A percentile compares a stretch with the other conserved stretches of the same genome.
Conservation (phyloP, 2,797 vertebrate species). For the Danio tinwini region DNA sequence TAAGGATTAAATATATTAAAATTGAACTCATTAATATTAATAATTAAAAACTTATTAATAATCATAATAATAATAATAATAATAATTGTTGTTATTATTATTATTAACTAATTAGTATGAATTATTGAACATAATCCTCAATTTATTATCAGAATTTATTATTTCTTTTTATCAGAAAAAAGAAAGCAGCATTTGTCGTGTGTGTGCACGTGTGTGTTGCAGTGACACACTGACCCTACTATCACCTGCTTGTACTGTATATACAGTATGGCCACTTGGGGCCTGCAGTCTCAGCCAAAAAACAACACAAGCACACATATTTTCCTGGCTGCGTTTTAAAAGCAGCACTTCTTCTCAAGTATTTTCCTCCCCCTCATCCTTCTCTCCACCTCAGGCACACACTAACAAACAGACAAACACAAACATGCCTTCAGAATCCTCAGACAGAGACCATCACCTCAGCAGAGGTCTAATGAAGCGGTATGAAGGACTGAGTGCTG, state of each 20-base stretch:
- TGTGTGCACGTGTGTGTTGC: not conserved
- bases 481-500: slow-evolving; percentile 36
- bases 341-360: not conserved
- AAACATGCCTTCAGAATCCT: not conserved
- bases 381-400: not conserved
- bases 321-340: not conserved
- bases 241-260: slow-evolving; percentile 14
- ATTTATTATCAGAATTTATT: too few relatives aligned
- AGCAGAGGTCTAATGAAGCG: not conserved
- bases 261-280: not conserved
- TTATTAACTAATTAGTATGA: too few relatives aligned
- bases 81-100: too few relatives aligned
- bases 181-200: not conserved
- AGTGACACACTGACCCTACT: not conserved
- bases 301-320: not conserved
- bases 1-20: too few relatives aligned
- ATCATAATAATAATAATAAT: too few relatives aligned
- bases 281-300: not conserved
- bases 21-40: too few relatives aligned
- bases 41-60: too few relatives aligned
- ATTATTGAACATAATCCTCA: too few relatives aligned
- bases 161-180: too few relatives aligned
- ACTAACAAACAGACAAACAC: not conserved
- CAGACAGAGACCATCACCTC: slow-evolving; percentile 7
- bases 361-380: not conserved